Evolutionary conservation across 2,888 invertebrate genomes (phyloP), one percentile per base, ranked within the genome.

Genomic region (Erebia aethiops): DNA sequence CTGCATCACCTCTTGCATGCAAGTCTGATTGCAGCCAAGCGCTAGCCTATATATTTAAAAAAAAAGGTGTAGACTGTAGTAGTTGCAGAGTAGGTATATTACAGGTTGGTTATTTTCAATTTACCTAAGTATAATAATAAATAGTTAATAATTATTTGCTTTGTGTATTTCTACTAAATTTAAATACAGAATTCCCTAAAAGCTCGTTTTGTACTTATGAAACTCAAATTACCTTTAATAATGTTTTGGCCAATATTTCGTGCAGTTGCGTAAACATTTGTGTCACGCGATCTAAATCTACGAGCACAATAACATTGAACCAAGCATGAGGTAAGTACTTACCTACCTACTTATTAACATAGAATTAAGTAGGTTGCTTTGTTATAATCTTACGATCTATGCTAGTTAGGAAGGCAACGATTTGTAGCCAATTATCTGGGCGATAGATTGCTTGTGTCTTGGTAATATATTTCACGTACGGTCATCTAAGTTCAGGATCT

Each of bases 281-380:
- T 69, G 64, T 64, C 64, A 51, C 41, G 51, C 62, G 67, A 71
- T 71, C 71, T 67, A 52, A 58, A 71, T 71, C 58, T 67, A 64
- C 57, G 18, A 21, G 54, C 10, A 54, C 54, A 54, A 54, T 49
- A 62, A 62, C 62, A 62, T 62, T 62, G 62, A 62, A 62, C 62
- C 14, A 49, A 62, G 18, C 62, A 49, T 62, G 62, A 62, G 49
- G 21, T 21, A 18, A 61, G 21, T 62, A 62, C 62, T 62, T 57
- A 57, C 14, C 56, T 11, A 13, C 56, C 56, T 13, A 14, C 56
- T 71, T 64, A 58, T 58, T 62, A 60, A 51, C 49, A 41, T 57
- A 26, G 26, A 62, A 43, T 11, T 62, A 56, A 62, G 56, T 60
- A 26, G 43, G 56, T 54, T 52, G 46, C 41, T 62, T 62, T 62